Evolutionary conservation across 1,140 invertebrate genomes (phyloP).

Genomic region (Bombus turneri): DNA sequence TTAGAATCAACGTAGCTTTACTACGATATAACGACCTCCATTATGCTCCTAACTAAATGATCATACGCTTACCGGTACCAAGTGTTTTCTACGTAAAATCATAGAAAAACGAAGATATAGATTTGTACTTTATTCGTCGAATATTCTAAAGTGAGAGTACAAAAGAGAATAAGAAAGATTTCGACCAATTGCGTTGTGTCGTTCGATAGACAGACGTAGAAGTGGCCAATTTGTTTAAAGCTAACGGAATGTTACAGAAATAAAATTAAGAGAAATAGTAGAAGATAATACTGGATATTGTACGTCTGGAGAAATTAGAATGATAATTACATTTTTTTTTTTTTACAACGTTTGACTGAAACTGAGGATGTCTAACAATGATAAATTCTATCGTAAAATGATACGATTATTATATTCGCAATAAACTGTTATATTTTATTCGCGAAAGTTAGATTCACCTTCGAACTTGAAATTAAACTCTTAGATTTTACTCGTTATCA

Average conservation of each 20-base stretch:
- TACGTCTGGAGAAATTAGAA: not conserved
- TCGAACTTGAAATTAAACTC: not conserved
- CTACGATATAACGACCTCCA: conserved; percentile 17
- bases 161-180: not conserved
- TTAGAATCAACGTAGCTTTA: conserved; percentile 22
- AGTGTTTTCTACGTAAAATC: not conserved
- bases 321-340: not conserved
- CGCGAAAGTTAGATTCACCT: not conserved
- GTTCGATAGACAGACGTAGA: not conserved
- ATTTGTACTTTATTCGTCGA: not conserved
- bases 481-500: not conserved
- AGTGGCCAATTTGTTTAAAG: not conserved
- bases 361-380: not conserved
- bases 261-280: not conserved
- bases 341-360: too few relatives aligned
- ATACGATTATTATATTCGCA: not conserved
- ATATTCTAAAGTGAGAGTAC: not conserved
- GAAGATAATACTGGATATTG: not conserved
- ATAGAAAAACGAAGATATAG: not conserved
- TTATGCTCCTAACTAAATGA: conserved; percentile 38
- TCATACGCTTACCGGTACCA: not conserved
- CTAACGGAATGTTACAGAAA: not conserved
- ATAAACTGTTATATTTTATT: not conserved
- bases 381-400: not conserved
- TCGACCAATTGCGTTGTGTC: not conserved